phyloP scores from a whole-genome alignment of 1,140 invertebrate genomes.

The Leptinotarsa undecemlineata region DNA sequence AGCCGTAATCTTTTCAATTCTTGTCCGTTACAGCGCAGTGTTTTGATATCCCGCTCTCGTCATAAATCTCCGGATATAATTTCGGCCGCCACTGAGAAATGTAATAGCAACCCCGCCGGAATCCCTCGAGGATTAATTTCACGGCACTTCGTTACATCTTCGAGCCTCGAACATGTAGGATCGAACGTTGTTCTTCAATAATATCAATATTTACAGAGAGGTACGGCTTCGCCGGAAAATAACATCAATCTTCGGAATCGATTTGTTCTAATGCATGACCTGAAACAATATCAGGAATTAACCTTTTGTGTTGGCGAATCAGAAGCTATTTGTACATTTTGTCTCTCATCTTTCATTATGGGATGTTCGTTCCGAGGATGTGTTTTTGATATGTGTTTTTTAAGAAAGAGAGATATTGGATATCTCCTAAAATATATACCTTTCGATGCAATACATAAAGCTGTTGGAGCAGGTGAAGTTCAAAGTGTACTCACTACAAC shows the following conservation, averaged over 20 bases:
- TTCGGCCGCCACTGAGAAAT: constrained; percentile 4
- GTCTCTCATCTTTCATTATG: too few species aligned
- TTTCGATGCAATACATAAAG: too few species aligned
- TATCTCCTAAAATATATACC: too few species aligned
- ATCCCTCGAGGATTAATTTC: constrained; percentile 12
- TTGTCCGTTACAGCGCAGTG: not conserved
- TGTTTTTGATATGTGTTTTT: too few species aligned
- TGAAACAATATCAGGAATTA: not conserved
- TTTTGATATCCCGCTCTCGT: constrained; percentile 1
- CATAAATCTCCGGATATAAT: constrained; percentile 6
- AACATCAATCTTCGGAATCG: not conserved
- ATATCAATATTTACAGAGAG: constrained; percentile 18
- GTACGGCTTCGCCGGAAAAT: constrained; percentile 1
- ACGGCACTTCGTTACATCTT: constrained; percentile 14
- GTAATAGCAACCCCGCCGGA: not conserved
- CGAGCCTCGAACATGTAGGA: not conserved
- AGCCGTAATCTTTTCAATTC: too few species aligned
- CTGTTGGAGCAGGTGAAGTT: too few species aligned
- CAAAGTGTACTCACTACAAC: too few species aligned
- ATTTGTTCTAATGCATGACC: not conserved
- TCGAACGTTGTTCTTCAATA: constrained; percentile 9
- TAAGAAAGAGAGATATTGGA: too few species aligned
- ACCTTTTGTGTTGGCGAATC: not conserved
- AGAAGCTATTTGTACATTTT: too few species aligned
- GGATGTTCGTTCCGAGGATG: too few species aligned